These are phyloP conservation scores for Acromyrmex charruanus DNA, from an alignment of 1,140 invertebrate genomes.

Conservation along the genomic window DNA sequence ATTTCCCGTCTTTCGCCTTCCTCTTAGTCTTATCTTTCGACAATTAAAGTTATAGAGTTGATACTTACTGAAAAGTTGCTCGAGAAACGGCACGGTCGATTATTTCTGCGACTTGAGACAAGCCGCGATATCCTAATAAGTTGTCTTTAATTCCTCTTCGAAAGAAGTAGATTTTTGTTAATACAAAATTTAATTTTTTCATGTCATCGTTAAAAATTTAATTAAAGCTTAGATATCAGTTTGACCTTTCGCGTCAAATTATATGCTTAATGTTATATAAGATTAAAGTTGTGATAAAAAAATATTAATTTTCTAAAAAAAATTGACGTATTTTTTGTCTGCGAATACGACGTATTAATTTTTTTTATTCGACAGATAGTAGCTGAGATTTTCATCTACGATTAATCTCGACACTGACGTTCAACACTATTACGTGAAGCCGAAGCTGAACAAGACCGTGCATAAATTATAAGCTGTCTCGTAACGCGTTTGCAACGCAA, in stretches of 20 bases:
- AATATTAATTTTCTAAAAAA: not conserved
- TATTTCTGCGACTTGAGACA: slow-evolving; percentile 26
- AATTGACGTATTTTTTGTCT: not conserved
- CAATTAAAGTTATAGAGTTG: slow-evolving; percentile 49
- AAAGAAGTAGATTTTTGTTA: not conserved
- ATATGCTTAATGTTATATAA: not conserved
- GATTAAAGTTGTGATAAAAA: not conserved
- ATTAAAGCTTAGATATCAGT: not conserved
- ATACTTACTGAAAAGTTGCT: slow-evolving; percentile 53
- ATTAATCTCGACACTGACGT: slow-evolving; percentile 31
- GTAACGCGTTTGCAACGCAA: slow-evolving; percentile 38
- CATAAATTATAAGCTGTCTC: slow-evolving; percentile 49
- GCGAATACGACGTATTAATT: slow-evolving; percentile 30
- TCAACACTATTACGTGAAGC: slow-evolving; percentile 26
- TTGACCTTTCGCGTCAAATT: not conserved
- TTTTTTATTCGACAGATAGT: slow-evolving; percentile 26
- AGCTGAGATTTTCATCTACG: slow-evolving; percentile 36
- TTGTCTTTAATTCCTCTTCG: not conserved
- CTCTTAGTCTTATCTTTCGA: slow-evolving; percentile 44
- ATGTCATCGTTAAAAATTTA: not conserved
- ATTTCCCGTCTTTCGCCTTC: slow-evolving; percentile 19
- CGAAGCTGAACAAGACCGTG: slow-evolving; percentile 49
- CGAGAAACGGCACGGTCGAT: slow-evolving; percentile 1
- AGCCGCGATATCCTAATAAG: not conserved
- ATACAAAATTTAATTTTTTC: not conserved